These are phyloP conservation scores for Cylas formicarius DNA, from an alignment of 1,140 invertebrate species.

Conservation along the genomic window DNA sequence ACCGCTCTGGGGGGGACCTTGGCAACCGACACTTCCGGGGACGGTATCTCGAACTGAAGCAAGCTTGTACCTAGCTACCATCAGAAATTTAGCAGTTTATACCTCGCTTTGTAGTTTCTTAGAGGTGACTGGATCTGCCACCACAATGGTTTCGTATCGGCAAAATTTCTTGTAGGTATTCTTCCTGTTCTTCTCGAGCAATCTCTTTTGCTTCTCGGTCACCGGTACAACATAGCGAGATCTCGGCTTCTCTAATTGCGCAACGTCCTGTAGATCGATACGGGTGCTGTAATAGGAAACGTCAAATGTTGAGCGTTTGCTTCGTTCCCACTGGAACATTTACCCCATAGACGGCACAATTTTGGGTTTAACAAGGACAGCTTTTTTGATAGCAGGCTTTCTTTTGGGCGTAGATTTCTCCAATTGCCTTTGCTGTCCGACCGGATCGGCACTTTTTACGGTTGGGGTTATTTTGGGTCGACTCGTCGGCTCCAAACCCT, in stretches of 20 bases:
- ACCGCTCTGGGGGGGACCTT: conserved; percentile 32
- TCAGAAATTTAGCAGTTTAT: not conserved
- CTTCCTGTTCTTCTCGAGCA: conserved; percentile 15
- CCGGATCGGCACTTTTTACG: conserved; percentile 19
- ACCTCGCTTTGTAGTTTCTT: conserved; percentile 21
- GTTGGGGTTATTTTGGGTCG: conserved; percentile 9
- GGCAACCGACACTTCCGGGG: conserved; percentile 30
- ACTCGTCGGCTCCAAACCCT: conserved; percentile 1
- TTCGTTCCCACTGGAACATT: not conserved
- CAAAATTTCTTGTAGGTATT: conserved; percentile 26
- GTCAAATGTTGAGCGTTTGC: not conserved
- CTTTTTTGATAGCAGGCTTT: conserved; percentile 18
- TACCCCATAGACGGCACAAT: conserved; percentile 27
- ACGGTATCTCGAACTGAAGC: conserved; percentile 29
- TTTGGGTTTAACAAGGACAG: conserved; percentile 13
- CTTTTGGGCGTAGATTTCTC: conserved; percentile 7
- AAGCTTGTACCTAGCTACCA: not conserved
- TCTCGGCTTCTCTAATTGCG: conserved; percentile 16
- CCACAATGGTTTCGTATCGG: conserved; percentile 15
- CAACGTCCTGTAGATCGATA: conserved; percentile 16
- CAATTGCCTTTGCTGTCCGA: conserved; percentile 17
- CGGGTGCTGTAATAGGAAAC: conserved; percentile 20
- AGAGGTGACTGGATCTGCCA: conserved; percentile 15
- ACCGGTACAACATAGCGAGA: conserved; percentile 23
- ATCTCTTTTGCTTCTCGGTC: conserved; percentile 19